Conservation (phyloP, 2,888 invertebrate genomes). For the Trachelus stipa region DNA sequence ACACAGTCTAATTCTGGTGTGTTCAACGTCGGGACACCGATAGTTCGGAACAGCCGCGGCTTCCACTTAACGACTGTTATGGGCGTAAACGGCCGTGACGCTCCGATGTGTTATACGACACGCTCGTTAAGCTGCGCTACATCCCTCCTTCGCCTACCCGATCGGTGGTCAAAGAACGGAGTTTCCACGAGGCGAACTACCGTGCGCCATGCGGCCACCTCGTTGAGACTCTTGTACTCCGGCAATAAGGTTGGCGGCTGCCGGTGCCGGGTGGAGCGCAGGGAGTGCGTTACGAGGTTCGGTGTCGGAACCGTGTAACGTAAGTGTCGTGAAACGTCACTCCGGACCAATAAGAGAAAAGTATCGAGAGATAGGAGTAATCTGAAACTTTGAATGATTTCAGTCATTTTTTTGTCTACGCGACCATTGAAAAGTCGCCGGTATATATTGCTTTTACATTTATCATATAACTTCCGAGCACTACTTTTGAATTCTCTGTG, state of each 20-base stretch:
- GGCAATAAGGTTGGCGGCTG: background rate
- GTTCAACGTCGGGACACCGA: background rate
- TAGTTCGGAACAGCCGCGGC: slow-evolving; percentile 49
- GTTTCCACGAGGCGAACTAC: slow-evolving; percentile 54
- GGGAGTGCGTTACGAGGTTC: background rate
- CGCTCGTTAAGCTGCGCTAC: slow-evolving; percentile 49
- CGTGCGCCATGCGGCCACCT: slow-evolving; percentile 44
- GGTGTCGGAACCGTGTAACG: background rate
- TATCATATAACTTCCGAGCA: background rate
- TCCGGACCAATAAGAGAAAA: background rate
- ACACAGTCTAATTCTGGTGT: background rate
- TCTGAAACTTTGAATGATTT: background rate
- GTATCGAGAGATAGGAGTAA: background rate
- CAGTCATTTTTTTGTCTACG: background rate
- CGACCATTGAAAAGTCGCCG: background rate
- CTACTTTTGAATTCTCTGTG: background rate
- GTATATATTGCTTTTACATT: background rate
- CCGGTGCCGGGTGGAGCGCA: background rate
- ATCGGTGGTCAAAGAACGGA: slow-evolving; percentile 47
- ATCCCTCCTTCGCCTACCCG: slow-evolving; percentile 50
- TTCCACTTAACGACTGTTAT: slow-evolving; percentile 53
- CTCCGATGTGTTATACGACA: slow-evolving; percentile 43
- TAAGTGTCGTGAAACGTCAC: background rate
- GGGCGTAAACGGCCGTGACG: slow-evolving; percentile 56
- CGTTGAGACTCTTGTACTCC: slow-evolving; percentile 29